These are phyloP conservation scores for Acleris sparsana DNA, from an alignment of 2,888 invertebrate genomes.

Conservation along the genomic window DNA sequence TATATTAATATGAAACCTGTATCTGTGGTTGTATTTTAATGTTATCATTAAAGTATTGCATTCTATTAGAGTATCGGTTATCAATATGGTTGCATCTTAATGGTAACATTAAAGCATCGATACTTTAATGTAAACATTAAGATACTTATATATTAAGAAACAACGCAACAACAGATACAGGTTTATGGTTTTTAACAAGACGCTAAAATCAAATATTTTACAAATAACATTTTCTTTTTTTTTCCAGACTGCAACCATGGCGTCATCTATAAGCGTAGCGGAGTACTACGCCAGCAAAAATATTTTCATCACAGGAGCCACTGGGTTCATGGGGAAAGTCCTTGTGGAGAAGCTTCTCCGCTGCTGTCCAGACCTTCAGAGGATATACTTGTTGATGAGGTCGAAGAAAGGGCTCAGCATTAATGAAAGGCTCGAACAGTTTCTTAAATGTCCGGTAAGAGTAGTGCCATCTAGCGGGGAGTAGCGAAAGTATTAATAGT, in stretches of 20 bases:
- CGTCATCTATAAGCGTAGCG: slow-evolving; percentile 70
- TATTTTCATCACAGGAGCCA: slow-evolving; percentile 91
- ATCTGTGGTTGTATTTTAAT: too few species aligned
- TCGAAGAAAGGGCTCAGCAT: slow-evolving; percentile 87
- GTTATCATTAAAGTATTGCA: too few species aligned
- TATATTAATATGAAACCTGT: too few species aligned
- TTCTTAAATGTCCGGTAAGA: slow-evolving; percentile 75
- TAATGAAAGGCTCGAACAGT: slow-evolving; percentile 84
- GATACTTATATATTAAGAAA: too few species aligned
- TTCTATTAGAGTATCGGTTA: too few species aligned
- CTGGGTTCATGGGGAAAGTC: slow-evolving; percentile 94
- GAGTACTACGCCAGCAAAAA: slow-evolving; percentile 84
- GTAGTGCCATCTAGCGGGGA: slow-evolving; percentile 42
- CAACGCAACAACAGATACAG: too few species aligned
- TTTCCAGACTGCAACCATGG: slow-evolving; percentile 48
- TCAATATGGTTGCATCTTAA: too few species aligned
- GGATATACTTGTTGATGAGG: slow-evolving; percentile 88
- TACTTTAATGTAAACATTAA: too few species aligned
- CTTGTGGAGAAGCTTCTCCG: slow-evolving; percentile 90
- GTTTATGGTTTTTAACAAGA: too few species aligned
- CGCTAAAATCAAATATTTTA: too few species aligned
- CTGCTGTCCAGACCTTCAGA: slow-evolving; percentile 87
- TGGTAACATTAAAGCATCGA: too few species aligned
- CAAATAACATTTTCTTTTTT: too few species aligned
- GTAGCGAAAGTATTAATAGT: neutral